A percentile compares a stretch with the other conserved stretches of the same genome.
phyloP scores from a whole-genome alignment of 1,140 invertebrate species.

The Pseudachorutes palmiensis region DNA sequence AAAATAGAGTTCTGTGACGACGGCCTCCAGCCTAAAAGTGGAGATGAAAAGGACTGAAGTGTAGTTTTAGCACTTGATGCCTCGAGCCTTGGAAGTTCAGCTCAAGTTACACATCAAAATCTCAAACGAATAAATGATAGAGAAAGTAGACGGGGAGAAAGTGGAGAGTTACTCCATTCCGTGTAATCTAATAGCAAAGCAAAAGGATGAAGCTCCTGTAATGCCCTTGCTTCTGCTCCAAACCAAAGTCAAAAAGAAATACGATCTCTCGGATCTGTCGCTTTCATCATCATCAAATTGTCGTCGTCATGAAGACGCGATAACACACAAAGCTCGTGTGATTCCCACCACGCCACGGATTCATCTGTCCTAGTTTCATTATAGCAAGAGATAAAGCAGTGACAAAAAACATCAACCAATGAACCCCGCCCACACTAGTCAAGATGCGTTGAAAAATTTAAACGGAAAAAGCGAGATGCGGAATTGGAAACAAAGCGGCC shows the following conservation, averaged over 20 bases:
- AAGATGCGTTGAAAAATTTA: too few species aligned
- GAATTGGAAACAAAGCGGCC: too few species aligned
- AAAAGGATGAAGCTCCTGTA: neutral
- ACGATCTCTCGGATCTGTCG: neutral
- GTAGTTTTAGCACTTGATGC: neutral
- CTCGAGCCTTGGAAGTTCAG: neutral
- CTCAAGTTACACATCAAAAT: neutral
- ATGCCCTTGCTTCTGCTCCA: neutral
- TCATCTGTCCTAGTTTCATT: too few species aligned
- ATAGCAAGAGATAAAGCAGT: too few species aligned
- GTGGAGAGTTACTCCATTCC: neutral
- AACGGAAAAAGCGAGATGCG: too few species aligned
- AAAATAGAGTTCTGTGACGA: neutral
- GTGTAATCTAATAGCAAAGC: neutral
- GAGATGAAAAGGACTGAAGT: neutral
- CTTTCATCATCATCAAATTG: neutral
- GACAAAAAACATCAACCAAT: too few species aligned
- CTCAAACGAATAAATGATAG: neutral
- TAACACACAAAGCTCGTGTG: too few species aligned
- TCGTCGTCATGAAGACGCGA: neutral
- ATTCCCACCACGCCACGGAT: too few species aligned
- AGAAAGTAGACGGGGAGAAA: too few species aligned
- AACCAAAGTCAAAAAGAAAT: neutral
- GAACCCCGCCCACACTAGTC: too few species aligned
- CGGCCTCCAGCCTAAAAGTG: neutral